Evolutionary conservation across 2,113 vertebrate species (phyloP).

Genomic region (Casuarius casuarius): DNA sequence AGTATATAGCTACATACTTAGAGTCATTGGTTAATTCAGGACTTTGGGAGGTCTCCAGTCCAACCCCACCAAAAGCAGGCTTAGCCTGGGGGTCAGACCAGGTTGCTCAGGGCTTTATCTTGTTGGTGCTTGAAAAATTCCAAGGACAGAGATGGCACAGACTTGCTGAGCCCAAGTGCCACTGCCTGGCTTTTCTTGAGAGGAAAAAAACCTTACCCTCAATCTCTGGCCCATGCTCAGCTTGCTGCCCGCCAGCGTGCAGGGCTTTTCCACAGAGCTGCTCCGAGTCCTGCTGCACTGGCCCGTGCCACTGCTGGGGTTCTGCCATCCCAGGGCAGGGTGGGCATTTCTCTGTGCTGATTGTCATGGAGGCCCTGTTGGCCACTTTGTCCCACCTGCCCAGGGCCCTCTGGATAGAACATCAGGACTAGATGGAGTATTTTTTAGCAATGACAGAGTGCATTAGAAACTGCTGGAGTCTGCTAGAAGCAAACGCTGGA

Average conservation of each 20-base stretch:
- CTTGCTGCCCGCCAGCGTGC: neutral
- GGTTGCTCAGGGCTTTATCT: neutral
- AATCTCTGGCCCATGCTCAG: neutral
- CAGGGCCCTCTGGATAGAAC: neutral
- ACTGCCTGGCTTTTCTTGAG: rapidly evolving
- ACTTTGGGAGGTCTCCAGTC: neutral
- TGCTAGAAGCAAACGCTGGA: neutral
- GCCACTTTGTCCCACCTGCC: neutral
- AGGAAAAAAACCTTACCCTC: neutral
- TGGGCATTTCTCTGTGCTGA: no score
- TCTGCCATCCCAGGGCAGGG: neutral
- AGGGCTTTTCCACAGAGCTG: neutral
- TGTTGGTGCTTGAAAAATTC: neutral
- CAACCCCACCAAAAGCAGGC: rapidly evolving
- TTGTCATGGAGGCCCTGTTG: rapidly evolving
- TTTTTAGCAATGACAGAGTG: neutral
- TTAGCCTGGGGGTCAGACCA: neutral
- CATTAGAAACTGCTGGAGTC: neutral
- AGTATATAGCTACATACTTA: rapidly evolving
- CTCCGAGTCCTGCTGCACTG: neutral
- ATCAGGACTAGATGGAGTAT: neutral
- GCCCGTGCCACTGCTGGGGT: rapidly evolving
- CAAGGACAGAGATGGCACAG: neutral
- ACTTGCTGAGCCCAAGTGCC: rapidly evolving
- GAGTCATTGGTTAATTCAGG: neutral